Base-by-base conservation (phyloP, 2,113 vertebrate genomes). In the Vidua macroura region DNA sequence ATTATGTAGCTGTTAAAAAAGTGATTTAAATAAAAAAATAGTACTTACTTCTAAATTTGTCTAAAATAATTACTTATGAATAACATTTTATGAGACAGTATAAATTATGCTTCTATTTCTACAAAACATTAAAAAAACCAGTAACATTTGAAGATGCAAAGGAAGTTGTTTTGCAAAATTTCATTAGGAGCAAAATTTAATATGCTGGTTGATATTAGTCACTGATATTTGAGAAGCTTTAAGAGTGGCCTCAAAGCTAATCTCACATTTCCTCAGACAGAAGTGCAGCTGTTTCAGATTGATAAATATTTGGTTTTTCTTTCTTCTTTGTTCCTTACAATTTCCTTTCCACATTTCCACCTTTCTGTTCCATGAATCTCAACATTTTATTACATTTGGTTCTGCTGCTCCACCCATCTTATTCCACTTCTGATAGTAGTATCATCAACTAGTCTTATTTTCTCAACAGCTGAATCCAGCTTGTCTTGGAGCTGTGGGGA, bases 61-160 rank as follows among this genome's bases (percentile, higher is more conserved):
- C 44, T 85, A 35, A 88, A 90, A 16, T 19, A 43, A 58, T 83
- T 84, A 9, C 76, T 18, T 48, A 6, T 9, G 52, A 72, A 76
- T 16, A 41, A 7, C 48, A 60, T 58, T 60, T 70, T 55, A 39
- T 35, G 11, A 33, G 8, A 18, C 21, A 51, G 8, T 19, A 43
- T 68, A 35, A 56, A 73, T 28, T 49, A 39, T 39, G 3, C 16
- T 75, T 83, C 52, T 39, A 49, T 69, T 88, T 86, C 30, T 60
- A 41, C 25, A n/a, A 55, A 86, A 62, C 7, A 14, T 33, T 1
- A 1, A 1, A 66, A 76, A 48, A 10, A 0, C 6, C 6, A 53
- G 2, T 43, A n/a, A 28, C 41, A 23, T 16, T 67, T 28, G 28
- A 49, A 84, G 17, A 37, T 73, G 74, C 62, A 39, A 51, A 58